A percentile compares a stretch with the other conserved stretches of the same genome.
Evolutionary conservation across 23 tunicate species (phyloP).

Genomic region (Halocynthia roretzi): DNA sequence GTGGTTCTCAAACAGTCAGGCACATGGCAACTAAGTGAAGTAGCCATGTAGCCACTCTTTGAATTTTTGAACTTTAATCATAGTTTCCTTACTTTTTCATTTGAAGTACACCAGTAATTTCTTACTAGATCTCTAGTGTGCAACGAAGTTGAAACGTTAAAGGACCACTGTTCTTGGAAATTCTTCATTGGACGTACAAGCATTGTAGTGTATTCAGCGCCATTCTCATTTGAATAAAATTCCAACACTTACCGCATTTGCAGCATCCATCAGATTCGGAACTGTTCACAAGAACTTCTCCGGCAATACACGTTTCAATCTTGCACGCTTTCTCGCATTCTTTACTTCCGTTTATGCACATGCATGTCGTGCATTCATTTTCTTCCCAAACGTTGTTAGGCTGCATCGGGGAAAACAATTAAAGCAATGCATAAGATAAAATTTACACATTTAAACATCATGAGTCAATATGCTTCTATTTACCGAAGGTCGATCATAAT

Average conservation of each 20-base stretch:
- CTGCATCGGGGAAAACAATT: constrained; percentile 13
- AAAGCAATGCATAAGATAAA: neutral
- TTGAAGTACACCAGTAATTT: too few species aligned
- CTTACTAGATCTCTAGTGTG: too few species aligned
- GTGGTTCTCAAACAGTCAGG: too few species aligned
- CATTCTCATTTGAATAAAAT: too few species aligned
- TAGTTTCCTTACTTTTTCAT: too few species aligned
- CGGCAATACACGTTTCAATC: constrained; percentile 32
- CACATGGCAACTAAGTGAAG: too few species aligned
- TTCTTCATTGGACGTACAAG: too few species aligned
- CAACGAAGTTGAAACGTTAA: too few species aligned
- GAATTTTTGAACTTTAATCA: too few species aligned
- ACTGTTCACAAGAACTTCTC: constrained; percentile 34
- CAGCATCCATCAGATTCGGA: constrained; percentile 48
- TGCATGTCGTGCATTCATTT: constrained; percentile 48
- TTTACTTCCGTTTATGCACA: constrained; percentile 30
- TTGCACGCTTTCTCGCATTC: constrained; percentile 60
- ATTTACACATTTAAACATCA: neutral
- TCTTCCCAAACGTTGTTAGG: constrained; percentile 78
- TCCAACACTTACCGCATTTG: constrained; percentile 37
- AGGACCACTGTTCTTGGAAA: too few species aligned
- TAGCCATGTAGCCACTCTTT: too few species aligned
- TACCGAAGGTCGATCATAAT: constrained; percentile 63
- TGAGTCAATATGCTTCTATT: neutral
- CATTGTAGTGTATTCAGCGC: too few species aligned